Conservation (phyloP, 2,113 vertebrate species). For the Misgurnus anguillicaudatus region DNA sequence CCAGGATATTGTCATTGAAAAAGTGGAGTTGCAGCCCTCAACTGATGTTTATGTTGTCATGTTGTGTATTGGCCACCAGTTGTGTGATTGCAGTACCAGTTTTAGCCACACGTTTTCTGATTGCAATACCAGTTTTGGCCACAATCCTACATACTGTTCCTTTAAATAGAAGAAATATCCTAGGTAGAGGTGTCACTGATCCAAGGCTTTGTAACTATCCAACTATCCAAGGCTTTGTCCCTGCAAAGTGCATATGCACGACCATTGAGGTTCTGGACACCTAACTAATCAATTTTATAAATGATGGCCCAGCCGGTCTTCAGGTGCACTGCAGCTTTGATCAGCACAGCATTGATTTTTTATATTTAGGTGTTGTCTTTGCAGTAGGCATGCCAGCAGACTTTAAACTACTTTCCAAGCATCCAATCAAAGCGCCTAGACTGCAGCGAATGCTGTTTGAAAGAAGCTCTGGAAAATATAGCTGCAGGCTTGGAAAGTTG, state of each 20-base stretch:
- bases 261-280: background rate
- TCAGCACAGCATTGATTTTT: slow-evolving; percentile 11
- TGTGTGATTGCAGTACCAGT: too few species aligned
- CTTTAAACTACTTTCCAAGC: background rate
- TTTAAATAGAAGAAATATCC: background rate
- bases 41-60: too few species aligned
- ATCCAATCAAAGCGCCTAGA: background rate
- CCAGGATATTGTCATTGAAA: too few species aligned
- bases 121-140: too few species aligned
- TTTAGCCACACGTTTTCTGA: too few species aligned
- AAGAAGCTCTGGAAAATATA: background rate
- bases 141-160: too few species aligned
- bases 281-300: slow-evolving; percentile 9
- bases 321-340: slow-evolving; percentile 2
- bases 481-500: background rate
- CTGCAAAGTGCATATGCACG: background rate
- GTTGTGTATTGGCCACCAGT: too few species aligned
- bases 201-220: background rate
- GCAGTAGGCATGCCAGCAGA: background rate
- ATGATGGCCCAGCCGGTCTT: background rate
- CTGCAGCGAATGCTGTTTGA: background rate
- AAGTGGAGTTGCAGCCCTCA: too few species aligned
- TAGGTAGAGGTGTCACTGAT: background rate
- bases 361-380: background rate
- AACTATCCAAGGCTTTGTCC: background rate